phyloP scores from a whole-genome alignment of 1,140 invertebrate genomes.

The Aphelenchoides besseyi region DNA sequence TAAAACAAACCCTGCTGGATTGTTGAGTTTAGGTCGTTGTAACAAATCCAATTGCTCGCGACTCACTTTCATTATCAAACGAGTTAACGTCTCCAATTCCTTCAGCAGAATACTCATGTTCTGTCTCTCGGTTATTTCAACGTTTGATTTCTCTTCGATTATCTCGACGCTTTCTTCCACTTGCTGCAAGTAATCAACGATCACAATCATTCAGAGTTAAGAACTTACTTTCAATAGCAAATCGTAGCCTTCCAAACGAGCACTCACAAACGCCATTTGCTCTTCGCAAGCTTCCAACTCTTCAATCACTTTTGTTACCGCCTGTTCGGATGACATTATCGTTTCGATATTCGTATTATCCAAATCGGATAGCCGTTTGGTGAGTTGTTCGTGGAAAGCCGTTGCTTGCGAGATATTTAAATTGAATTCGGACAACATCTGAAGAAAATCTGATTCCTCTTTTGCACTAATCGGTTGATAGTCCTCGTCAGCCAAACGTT shows the following conservation, averaged over 20 bases:
- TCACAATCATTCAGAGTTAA: neutral
- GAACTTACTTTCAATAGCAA: slow-evolving; percentile 60
- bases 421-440: slow-evolving; percentile 73
- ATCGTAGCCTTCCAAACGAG: slow-evolving; percentile 64
- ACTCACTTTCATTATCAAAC: slow-evolving; percentile 35
- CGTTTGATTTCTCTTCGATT: slow-evolving; percentile 85
- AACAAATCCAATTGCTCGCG: slow-evolving; percentile 68
- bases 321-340: slow-evolving; percentile 41
- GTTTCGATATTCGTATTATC: slow-evolving; percentile 71
- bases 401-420: slow-evolving; percentile 80
- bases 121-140: slow-evolving; percentile 78
- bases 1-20: slow-evolving; percentile 63
- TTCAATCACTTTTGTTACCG: slow-evolving; percentile 43
- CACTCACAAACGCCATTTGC: slow-evolving; percentile 63
- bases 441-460: slow-evolving; percentile 75
- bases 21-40: slow-evolving; percentile 73
- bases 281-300: slow-evolving; percentile 28
- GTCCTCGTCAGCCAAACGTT: neutral
- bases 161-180: slow-evolving; percentile 67
- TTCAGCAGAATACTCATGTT: slow-evolving; percentile 77
- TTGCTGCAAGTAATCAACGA: slow-evolving; percentile 49
- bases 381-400: slow-evolving; percentile 77
- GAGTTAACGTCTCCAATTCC: slow-evolving; percentile 73
- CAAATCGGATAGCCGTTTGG: slow-evolving; percentile 75
- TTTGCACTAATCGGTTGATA: slow-evolving; percentile 79